phyloP scores from a whole-genome alignment of 2,888 invertebrate genomes.

The Neuroscelio doddi region DNA sequence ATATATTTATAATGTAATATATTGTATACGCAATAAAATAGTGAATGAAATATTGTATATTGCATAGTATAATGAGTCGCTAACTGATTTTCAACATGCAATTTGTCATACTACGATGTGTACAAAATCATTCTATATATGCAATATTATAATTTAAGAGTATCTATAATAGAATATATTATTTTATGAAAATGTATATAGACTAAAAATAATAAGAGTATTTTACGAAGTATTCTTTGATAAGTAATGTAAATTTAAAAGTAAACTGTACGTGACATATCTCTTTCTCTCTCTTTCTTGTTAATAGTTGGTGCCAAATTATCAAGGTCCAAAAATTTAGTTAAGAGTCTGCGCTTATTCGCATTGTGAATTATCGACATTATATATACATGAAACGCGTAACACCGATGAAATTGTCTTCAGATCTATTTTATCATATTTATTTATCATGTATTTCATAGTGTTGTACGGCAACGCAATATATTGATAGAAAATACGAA shows the following conservation, averaged over 20 bases:
- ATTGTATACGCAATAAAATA: slow-evolving; percentile 25
- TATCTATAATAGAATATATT: slow-evolving; percentile 60
- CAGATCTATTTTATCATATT: slow-evolving; percentile 37
- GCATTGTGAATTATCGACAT: slow-evolving; percentile 11
- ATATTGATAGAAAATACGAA: slow-evolving; percentile 40
- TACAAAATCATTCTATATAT: slow-evolving; percentile 22
- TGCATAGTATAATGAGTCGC: no score
- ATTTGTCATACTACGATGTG: no score
- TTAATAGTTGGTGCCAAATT: slow-evolving; percentile 50
- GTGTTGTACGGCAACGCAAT: slow-evolving; percentile 42
- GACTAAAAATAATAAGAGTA: slow-evolving; percentile 60
- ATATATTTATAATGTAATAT: slow-evolving; percentile 33
- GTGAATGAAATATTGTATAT: neutral
- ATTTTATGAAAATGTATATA: slow-evolving; percentile 69
- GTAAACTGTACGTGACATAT: slow-evolving; percentile 54
- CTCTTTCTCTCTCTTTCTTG: slow-evolving; percentile 30
- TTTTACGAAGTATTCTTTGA: slow-evolving; percentile 59
- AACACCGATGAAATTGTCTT: slow-evolving; percentile 28
- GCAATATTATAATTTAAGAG: slow-evolving; percentile 55
- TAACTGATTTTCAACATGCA: no score
- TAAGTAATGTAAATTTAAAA: slow-evolving; percentile 58
- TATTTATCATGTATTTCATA: slow-evolving; percentile 39
- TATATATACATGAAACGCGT: slow-evolving; percentile 14
- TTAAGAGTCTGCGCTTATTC: slow-evolving; percentile 36
- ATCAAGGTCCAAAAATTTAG: slow-evolving; percentile 51